phyloP scores from a whole-genome alignment of 2,113 vertebrate species.

The Gambusia affinis region DNA sequence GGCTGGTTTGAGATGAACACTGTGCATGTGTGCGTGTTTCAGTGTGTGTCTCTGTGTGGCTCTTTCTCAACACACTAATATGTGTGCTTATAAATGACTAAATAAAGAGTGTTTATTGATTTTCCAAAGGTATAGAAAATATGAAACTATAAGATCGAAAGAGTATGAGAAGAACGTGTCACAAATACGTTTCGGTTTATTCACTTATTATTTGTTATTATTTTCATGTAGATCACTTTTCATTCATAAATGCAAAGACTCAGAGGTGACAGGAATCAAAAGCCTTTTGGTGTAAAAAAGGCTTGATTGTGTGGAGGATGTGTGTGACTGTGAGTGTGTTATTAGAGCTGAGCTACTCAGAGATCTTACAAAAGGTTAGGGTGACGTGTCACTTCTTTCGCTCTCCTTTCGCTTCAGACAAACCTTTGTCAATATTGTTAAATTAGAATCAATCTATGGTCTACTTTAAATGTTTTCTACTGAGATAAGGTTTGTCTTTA shows the following conservation, averaged over 20 bases:
- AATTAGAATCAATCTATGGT: background rate
- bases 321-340: constrained; percentile 14
- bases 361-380: constrained; percentile 40
- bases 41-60: constrained; percentile 44
- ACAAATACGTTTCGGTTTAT: background rate
- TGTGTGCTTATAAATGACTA: constrained; percentile 60
- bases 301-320: background rate
- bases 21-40: constrained; percentile 39
- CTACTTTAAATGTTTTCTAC: background rate
- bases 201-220: too few relatives aligned
- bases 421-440: background rate
- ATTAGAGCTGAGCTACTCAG: background rate
- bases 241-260: background rate
- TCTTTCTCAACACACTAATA: constrained; percentile 57
- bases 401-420: background rate
- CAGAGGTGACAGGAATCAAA: background rate
- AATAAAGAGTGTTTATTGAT: constrained; percentile 47
- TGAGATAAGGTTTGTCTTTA: too few relatives aligned
- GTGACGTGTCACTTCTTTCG: constrained; percentile 42
- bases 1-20: constrained; percentile 65
- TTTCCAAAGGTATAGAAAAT: constrained; percentile 8
- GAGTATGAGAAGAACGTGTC: background rate
- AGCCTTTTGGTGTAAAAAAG: background rate
- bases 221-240: too few relatives aligned
- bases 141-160: background rate